Base-by-base conservation (phyloP, 2,797 vertebrate genomes). In the Anguilla obscura region DNA sequence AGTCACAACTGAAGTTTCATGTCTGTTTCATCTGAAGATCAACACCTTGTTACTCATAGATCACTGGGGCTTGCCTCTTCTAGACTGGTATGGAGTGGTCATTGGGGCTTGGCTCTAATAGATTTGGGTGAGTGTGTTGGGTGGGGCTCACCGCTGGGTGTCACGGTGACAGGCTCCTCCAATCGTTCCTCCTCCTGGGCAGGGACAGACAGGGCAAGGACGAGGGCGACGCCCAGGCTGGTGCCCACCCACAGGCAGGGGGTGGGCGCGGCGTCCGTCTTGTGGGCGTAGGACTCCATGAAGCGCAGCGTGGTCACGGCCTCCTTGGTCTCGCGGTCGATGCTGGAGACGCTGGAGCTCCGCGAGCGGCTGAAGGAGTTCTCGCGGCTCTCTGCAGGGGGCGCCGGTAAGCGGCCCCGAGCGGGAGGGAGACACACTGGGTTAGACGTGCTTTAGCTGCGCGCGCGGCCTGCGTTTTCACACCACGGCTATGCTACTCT, bases 261-360 rank as follows among this genome's bases (percentile, higher is more conserved):
- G 3, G 95, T 96, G 48, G 95, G 86, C 0, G 93, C 88, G 0
- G 92, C 92, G 88, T 97, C 96, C 0, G 95, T 95, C 90, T 96
- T 97, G 50, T 93, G 92, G 88, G 95, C 93, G 84, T 96, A 97
- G 79, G 96, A 96, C 86, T 97, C 96, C 94, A 96, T 96, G 92
- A 97, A 97, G 91, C 94, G 95, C 63, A 97, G 80, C 85, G 96
- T 95, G 66, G 96, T 97, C 85, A 97, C 95, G 0, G 96, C 93
- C 92, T 97, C 96, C 90, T 96, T 97, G 0, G 96, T 92, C 90
- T 97, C 96, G 89, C 96, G 96, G 93, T 97, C 96, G n/a, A 97
- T 97, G 54, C 96, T 97, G 91, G 96, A 97, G 88, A 97, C 95
- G 0, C 96, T 97, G 89, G 96, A 97, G 91, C 96, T 97, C 89